phyloP scores from a whole-genome alignment of 2,797 vertebrate species.

The Aratinga solstitialis region DNA sequence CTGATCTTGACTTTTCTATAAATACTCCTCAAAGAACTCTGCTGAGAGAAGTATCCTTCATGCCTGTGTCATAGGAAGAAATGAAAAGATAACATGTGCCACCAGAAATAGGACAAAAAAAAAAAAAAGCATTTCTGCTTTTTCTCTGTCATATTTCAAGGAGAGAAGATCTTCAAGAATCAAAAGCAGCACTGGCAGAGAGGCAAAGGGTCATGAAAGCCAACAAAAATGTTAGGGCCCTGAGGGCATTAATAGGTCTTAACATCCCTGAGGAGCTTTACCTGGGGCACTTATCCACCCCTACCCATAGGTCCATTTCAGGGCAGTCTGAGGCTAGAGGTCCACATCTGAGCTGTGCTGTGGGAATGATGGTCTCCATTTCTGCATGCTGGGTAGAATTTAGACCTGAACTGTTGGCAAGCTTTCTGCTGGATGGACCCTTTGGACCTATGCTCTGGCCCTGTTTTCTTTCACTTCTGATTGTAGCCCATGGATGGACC shows the following conservation, averaged over 20 bases:
- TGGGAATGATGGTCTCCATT: not conserved
- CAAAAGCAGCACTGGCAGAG: not conserved
- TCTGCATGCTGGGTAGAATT: not conserved
- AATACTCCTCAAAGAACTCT: not conserved
- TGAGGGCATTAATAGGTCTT: not conserved
- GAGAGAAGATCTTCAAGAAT: not conserved
- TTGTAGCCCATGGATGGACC: not conserved
- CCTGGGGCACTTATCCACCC: rapidly evolving
- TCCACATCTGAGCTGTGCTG: not conserved
- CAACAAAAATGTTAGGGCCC: not conserved
- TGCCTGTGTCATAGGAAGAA: not conserved
- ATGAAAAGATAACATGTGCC: not conserved
- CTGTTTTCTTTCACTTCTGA: not conserved
- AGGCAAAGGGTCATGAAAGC: not conserved
- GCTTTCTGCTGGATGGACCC: not conserved
- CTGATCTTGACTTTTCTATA: not conserved
- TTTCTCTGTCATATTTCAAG: not conserved
- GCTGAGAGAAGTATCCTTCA: not conserved
- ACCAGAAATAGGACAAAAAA: not conserved
- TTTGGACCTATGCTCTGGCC: not conserved
- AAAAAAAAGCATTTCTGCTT: not conserved
- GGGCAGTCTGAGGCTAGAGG: not conserved
- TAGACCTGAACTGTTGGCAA: too few species aligned
- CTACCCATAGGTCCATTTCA: not conserved
- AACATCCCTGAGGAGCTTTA: not conserved